Base-by-base conservation (phyloP, 1,140 invertebrate species). In the Aplysia californica region DNA sequence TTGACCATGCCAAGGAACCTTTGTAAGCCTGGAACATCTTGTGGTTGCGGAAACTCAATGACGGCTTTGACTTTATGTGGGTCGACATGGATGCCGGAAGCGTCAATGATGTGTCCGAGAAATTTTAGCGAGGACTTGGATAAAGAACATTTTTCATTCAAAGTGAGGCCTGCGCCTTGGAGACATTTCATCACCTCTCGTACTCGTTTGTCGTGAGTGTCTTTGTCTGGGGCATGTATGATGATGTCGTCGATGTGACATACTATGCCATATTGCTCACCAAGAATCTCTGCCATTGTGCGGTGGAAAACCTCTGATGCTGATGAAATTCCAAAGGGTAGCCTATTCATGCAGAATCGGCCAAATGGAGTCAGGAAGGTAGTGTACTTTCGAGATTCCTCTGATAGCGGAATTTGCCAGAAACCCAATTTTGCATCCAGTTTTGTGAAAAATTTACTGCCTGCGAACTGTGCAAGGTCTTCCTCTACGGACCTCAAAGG, bases 301-400 rank as follows among this genome's bases (percentile, higher is more conserved):
- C 70, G 50, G 39, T 80, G 77, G 56, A 80, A 82, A 18, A 80
- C 31, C 44, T 80, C 79, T 5, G 77, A 38, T 1, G 77, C 79
- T 6, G 70, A 71, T 3, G 61, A 69, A 36, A 79, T 79, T n/a
- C 79, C 77, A 58, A 81, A 78, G 2, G 77, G 79, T n/a, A 81
- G 21, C 26, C 79, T 71, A 2, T 56, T 64, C 31, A 79, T 76
- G 44, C 73, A 44, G 70, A 61, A 81, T 20, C 75, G 41, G 1
- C 81, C 82, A 50, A 77, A 77, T 77, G n/a, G 79, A 76, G 41
- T 41, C 94, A 18, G 88, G 96, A 91, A 93, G 0, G 91, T 95
- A 86, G 89, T 98, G 58, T 92, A 95, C 15, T 91, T 94, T 0
- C 87, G 95, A 31, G 92, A 93, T 61, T 96, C 97, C 89, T 95